Evolutionary conservation across 2,113 vertebrate genomes (phyloP).

Genomic region (Tupaia chinensis): DNA sequence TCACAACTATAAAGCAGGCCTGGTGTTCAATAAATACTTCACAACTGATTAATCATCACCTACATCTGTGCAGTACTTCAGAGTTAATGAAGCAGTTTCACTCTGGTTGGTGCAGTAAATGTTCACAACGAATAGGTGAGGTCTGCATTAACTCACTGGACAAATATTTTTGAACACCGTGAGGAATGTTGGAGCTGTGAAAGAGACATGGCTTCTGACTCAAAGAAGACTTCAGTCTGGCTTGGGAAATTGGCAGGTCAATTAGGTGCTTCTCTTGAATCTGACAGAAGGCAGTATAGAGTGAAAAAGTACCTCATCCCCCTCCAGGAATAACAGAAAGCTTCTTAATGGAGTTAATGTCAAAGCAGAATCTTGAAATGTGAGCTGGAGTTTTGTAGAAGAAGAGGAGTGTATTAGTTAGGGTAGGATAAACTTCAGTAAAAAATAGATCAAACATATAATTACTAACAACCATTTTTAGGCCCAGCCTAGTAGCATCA

Average conservation of each 20-base stretch:
- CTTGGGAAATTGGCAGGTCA: background rate
- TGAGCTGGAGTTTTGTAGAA: background rate
- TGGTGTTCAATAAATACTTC: conserved; percentile 59
- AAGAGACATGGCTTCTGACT: background rate
- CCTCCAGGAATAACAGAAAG: background rate
- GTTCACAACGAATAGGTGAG: background rate
- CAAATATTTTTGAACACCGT: background rate
- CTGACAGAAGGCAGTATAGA: background rate
- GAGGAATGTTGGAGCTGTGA: background rate
- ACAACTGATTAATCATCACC: conserved; percentile 55
- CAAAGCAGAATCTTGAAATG: background rate
- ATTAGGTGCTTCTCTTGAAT: background rate
- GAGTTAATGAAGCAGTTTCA: conserved; percentile 46
- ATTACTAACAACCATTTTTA: background rate
- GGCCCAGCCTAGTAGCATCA: no score
- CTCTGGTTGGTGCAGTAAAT: background rate
- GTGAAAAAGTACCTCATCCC: background rate
- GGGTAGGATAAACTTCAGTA: background rate
- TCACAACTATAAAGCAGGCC: conserved; percentile 57
- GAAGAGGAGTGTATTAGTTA: background rate
- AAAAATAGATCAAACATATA: background rate
- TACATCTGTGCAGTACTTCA: background rate
- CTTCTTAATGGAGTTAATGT: background rate
- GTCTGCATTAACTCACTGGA: background rate
- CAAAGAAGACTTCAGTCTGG: background rate